Evolutionary conservation across 2,888 invertebrate species (phyloP), one percentile per base, ranked within the genome.

Genomic region (Stenichneumon culpator): DNA sequence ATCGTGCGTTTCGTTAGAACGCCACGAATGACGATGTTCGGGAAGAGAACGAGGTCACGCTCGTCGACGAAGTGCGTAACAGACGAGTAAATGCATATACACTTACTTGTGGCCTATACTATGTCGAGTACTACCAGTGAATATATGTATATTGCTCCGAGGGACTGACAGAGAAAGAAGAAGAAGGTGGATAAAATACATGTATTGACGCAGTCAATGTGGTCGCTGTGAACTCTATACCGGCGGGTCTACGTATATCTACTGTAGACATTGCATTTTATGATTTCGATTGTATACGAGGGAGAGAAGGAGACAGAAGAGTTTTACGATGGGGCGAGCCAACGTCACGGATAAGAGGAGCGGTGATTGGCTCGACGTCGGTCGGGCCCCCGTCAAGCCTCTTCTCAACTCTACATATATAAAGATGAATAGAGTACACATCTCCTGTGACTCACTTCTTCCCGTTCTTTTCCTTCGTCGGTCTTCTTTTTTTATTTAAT

Each of bases 341-440:
- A 82, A 89, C 92, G 91, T 92, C 91, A 91, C 80, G 67, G 69
- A 63, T 25, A 52, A 69, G 78, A 82, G 11, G 70, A 73, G 77
- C 82, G 86, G 69, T 79, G 84, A 92, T 92, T 92, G 92, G 92
- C 69, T 57, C 82, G 86, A 85, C 73, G 72, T 63, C 77, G 84
- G 91, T 88, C 92, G 89, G 87, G 92, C 92, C 92, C 85, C 90
- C 90, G 91, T 90, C 90, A 89, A 89, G 91, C 91, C 91, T 87
- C 90, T 89, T 79, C 63, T 11, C 63, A n/a, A 86, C 82, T 84
- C 82, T 32, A 72, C 70, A 67, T 22, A 11, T 32, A 36, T 7
- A 6, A 47, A 47, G 28, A 47, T 74, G 28, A 50, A 28, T 44
- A 74, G 25, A 44, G 39, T 16, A 25, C 22, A 16, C 14, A 60